These are phyloP conservation scores for Onychomys torridus DNA, from an alignment of 2,797 vertebrate species.

Conservation along the genomic window DNA sequence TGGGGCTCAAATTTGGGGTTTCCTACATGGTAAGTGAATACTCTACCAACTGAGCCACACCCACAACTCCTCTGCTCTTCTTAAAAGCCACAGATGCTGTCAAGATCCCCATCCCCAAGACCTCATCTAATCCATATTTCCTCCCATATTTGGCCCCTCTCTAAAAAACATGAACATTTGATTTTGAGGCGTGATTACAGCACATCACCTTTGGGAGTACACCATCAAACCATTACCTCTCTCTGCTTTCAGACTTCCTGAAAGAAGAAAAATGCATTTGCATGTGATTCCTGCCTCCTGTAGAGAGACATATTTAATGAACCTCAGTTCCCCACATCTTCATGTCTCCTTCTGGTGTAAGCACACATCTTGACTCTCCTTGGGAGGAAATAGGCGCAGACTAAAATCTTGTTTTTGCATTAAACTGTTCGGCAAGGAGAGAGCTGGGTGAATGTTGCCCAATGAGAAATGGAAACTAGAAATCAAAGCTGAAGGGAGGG, in stretches of 20 bases:
- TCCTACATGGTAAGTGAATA: not conserved
- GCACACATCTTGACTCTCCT: not conserved
- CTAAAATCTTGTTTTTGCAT: not conserved
- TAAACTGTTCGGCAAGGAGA: no score
- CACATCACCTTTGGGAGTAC: not conserved
- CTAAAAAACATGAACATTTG: not conserved
- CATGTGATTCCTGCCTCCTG: not conserved
- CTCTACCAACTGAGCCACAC: not conserved
- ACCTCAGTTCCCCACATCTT: rapidly evolving
- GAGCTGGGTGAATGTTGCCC: rapidly evolving
- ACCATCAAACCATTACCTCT: not conserved
- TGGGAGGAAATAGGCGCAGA: rapidly evolving
- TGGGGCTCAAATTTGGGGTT: not conserved
- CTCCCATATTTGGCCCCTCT: no score
- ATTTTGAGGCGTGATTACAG: not conserved
- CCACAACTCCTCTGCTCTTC: not conserved
- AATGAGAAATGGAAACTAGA: rapidly evolving
- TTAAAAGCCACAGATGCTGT: not conserved
- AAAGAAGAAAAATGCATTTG: not conserved
- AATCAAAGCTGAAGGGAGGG: not conserved
- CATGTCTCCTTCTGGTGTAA: rapidly evolving
- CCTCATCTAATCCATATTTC: not conserved
- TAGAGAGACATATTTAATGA: not conserved
- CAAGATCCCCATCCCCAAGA: not conserved
- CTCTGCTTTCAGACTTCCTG: no score